Conservation (phyloP, 2,888 invertebrate species). For the Rotaria sp. region DNA sequence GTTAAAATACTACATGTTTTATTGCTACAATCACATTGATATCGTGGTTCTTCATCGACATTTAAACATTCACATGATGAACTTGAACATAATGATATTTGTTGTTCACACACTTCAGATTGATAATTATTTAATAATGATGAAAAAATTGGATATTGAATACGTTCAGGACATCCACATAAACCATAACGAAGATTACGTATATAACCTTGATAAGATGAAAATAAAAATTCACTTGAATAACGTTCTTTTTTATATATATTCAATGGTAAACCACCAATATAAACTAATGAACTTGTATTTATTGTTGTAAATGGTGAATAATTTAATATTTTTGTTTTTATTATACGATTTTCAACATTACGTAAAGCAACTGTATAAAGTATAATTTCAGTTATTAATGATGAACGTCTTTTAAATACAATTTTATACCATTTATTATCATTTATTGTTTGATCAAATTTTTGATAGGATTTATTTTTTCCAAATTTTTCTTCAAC, state of each 20-base stretch:
- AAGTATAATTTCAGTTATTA: not conserved
- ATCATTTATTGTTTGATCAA: not conserved
- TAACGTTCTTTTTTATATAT: not conserved
- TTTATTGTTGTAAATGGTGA: not conserved
- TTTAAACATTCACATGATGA: conserved; percentile 20
- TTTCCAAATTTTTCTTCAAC: not conserved
- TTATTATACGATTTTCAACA: conserved; percentile 10
- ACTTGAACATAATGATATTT: not conserved
- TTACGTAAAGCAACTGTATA: conserved; percentile 22
- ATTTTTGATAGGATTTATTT: not conserved
- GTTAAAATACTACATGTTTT: conserved; percentile 20
- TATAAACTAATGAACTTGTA: conserved; percentile 8
- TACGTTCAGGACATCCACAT: conserved; percentile 18
- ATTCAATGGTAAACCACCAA: conserved; percentile 6
- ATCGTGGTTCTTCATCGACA: conserved; percentile 28
- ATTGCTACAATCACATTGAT: conserved; percentile 30
- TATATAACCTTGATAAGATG: not conserved
- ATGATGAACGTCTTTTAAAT: not conserved
- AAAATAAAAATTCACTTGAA: not conserved
- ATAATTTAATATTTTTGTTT: not conserved
- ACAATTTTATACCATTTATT: conserved; percentile 28
- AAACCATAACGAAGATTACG: conserved; percentile 22
- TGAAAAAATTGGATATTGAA: conserved; percentile 3
- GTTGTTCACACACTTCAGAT: conserved; percentile 16
- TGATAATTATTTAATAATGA: not conserved